These are phyloP conservation scores for Pica pica DNA, from an alignment of 2,113 vertebrate genomes.

Conservation along the genomic window DNA sequence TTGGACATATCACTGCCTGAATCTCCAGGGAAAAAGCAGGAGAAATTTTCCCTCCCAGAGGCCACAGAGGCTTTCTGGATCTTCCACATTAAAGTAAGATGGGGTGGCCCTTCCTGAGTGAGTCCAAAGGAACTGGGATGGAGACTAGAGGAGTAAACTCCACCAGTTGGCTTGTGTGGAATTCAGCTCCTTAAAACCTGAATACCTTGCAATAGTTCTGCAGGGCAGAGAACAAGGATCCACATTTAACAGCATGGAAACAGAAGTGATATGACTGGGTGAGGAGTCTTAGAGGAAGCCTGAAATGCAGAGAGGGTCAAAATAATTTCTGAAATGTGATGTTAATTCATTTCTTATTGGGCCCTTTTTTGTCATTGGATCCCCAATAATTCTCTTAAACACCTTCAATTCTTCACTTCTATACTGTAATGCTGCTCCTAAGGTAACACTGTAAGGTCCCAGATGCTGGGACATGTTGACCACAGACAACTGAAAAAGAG, in stretches of 20 bases:
- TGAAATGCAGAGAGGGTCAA: not conserved
- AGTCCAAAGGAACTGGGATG: not conserved
- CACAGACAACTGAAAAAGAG: not conserved
- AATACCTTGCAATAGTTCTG: not conserved
- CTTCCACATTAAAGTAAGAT: not conserved
- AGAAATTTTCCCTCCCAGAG: not conserved
- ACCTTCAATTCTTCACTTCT: not conserved
- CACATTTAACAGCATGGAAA: not conserved
- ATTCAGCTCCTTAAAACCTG: not conserved
- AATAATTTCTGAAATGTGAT: not conserved
- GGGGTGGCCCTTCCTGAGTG: rapidly evolving
- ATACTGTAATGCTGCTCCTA: not conserved
- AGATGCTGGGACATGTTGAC: not conserved
- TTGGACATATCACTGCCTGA: not conserved
- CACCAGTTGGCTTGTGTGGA: not conserved
- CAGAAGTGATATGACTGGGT: not conserved
- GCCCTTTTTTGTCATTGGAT: not conserved
- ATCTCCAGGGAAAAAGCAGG: not conserved
- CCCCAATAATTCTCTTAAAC: not conserved
- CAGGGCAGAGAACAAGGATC: not conserved
- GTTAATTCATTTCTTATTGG: not conserved
- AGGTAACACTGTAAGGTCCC: not conserved
- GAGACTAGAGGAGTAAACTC: not conserved
- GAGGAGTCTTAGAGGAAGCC: not conserved
- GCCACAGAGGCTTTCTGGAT: not conserved